Base-by-base conservation (phyloP, 2,888 invertebrate species). In the Drosophila neonasuta region DNA sequence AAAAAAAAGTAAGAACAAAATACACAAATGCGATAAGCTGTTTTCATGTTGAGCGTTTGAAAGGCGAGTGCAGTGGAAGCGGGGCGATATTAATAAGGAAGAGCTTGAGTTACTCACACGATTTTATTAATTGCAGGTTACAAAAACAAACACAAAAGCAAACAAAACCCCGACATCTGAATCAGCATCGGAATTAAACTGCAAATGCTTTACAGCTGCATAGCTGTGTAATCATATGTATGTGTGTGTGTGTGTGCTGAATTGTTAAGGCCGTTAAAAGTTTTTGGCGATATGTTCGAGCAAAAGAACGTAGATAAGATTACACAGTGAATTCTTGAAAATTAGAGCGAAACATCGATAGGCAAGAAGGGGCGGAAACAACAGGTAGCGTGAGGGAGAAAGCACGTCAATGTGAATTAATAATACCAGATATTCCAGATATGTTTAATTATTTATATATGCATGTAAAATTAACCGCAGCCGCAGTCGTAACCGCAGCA, bases 301-400 rank as follows among this genome's bases (percentile, higher is more conserved):
- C 55, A 58, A 17, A 54, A 42, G 9, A 6, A 51, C 36, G n/a
- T 2, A 36, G 78, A 77, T 74, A 77, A 74, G 74, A 74, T 74
- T 68, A 55, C 54, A n/a, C 39, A 48, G 56, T 46, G 29, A 50
- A 56, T 63, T 55, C 55, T 58, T 45, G 55, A 32, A 32, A 42
- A 66, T 55, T 46, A 41, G 11, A 59, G 24, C 20, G 15, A 54
- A 45, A 13, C 17, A 39, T 13, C 4, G 41, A 41, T 17, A 57
- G 39, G 6, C 17, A n/a, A 7, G 36, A n/a, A 11, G 2, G 11
- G 29, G 24, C 3, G 29, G 4, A 29, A 30, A 11, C 34, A 15
- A 13, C 45, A 56, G 15, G 13, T 44, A 56, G 29, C 6, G 9
- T 9, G 49, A 50, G 52, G 13, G 41, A 6, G n/a, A 45, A 30